These are phyloP conservation scores for Asobara japonica DNA, from an alignment of 1,140 invertebrate species.

Conservation along the genomic window DNA sequence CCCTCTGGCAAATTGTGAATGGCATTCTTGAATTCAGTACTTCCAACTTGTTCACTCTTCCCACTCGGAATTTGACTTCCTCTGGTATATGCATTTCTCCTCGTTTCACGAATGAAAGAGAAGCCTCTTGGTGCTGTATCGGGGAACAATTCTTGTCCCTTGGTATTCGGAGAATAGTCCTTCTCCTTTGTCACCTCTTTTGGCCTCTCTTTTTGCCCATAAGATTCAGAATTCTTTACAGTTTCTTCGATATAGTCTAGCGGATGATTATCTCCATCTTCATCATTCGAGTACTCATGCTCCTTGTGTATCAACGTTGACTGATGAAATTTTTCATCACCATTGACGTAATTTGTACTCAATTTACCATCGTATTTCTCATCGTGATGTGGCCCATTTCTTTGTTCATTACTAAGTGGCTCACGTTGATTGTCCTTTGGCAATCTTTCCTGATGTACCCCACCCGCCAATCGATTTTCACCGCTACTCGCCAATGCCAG, in stretches of 20 bases:
- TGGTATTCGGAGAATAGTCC: background rate
- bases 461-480: too few species aligned
- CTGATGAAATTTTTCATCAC: background rate
- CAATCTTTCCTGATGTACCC: background rate
- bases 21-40: background rate
- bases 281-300: background rate
- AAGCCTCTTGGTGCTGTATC: constrained; percentile 14
- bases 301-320: background rate
- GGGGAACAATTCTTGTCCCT: background rate
- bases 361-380: background rate
- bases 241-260: too few species aligned
- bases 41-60: background rate
- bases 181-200: background rate
- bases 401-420: background rate
- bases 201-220: background rate
- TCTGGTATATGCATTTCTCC: background rate
- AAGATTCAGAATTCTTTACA: background rate
- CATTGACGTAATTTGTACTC: background rate
- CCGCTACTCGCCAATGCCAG: background rate
- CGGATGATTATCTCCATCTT: background rate
- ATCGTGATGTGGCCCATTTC: background rate
- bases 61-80: background rate
- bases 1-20: background rate
- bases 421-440: constrained; percentile 8
- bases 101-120: background rate